Evolutionary conservation across 2,113 vertebrate genomes (phyloP).

Genomic region (rabbit (Oryctolagus cuniculus)): DNA sequence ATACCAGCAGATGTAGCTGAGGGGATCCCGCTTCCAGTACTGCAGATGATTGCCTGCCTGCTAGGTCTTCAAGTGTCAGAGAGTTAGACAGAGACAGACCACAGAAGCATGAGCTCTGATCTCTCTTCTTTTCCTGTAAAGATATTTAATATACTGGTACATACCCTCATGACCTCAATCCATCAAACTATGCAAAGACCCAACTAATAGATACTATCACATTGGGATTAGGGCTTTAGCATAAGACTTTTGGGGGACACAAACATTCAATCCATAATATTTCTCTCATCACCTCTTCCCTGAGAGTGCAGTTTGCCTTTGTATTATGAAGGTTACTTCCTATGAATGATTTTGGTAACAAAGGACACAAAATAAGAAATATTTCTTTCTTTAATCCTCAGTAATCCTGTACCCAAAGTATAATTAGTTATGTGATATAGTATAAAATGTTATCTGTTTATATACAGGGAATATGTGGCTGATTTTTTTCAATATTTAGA

Average conservation of each 20-base stretch:
- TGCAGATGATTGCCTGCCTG: neutral
- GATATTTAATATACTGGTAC: neutral
- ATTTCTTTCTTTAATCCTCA: neutral
- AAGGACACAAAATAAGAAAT: neutral
- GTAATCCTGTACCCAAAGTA: neutral
- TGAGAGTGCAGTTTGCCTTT: neutral
- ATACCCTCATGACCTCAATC: neutral
- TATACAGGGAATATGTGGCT: neutral
- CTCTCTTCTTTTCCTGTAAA: neutral
- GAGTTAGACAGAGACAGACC: neutral
- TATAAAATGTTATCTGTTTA: neutral
- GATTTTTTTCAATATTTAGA: neutral
- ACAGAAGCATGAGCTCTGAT: neutral
- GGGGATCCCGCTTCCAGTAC: neutral
- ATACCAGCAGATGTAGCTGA: neutral
- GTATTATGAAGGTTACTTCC: neutral
- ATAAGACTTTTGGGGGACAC: neutral
- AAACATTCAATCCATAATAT: neutral
- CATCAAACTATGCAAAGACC: neutral
- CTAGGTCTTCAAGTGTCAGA: neutral
- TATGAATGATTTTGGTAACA: neutral
- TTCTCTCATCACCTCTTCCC: neutral
- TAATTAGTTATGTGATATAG: slow-evolving; percentile 6
- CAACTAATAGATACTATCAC: neutral
- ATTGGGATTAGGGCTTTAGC: neutral